Percentiles rank a stretch among this genome's conserved stretches.
Evolutionary conservation across 2,888 invertebrate species (phyloP).

Genomic region (Chydorus sphaericus): DNA sequence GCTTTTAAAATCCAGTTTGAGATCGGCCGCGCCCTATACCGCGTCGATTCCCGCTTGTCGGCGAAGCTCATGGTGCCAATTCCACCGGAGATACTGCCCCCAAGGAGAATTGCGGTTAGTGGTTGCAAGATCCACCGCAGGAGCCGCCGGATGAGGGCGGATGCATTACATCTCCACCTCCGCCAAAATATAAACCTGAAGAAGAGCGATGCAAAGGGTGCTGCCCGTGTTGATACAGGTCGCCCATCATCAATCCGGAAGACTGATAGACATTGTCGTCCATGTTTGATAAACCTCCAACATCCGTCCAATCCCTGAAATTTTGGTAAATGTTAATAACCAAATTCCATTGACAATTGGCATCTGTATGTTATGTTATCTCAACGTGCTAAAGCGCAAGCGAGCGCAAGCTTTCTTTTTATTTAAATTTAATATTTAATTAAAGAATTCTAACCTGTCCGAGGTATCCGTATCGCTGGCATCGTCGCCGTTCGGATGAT

Average conservation of each 20-base stretch:
- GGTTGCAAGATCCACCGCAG: neutral
- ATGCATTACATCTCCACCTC: constrained; percentile 8
- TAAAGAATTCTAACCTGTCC: constrained; percentile 1
- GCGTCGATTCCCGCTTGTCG: constrained; percentile 42
- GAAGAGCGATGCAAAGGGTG: neutral
- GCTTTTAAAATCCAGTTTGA: constrained; percentile 58
- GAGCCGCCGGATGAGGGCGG: too few species aligned
- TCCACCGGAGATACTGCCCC: constrained; percentile 46
- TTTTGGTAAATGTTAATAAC: too few species aligned
- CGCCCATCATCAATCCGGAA: constrained; percentile 1
- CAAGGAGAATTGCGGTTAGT: constrained; percentile 14
- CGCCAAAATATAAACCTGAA: neutral
- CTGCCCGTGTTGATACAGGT: constrained; percentile 3
- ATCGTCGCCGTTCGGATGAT: constrained; percentile 10
- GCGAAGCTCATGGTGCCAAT: constrained; percentile 65
- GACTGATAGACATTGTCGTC: constrained; percentile 10
- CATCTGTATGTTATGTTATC: neutral
- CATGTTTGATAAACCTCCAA: constrained; percentile 9
- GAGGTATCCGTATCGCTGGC: constrained; percentile 15
- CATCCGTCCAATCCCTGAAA: constrained; percentile 10
- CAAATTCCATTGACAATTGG: neutral
- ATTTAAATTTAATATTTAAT: neutral
- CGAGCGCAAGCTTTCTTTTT: too few species aligned
- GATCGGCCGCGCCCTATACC: constrained; percentile 40
- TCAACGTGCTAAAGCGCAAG: neutral